Conservation (phyloP, 1,140 invertebrate genomes). For the Pseudachorutes palmiensis region DNA sequence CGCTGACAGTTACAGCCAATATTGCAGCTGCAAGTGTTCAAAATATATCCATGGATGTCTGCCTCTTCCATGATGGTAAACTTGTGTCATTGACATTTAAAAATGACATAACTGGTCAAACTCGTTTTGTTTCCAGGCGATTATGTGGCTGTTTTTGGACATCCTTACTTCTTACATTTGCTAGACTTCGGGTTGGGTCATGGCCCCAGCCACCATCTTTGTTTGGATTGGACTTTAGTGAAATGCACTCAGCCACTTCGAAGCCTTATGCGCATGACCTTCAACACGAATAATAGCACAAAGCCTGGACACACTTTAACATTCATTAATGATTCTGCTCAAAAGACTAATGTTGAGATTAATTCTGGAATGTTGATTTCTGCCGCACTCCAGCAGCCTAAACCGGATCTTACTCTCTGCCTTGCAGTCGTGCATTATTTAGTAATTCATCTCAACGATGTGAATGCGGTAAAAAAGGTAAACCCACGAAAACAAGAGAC, state of each 20-base stretch:
- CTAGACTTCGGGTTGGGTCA: conserved; percentile 69
- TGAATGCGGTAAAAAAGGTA: conserved; percentile 60
- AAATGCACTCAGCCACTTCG: not conserved
- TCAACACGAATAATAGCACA: not conserved
- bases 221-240: not conserved
- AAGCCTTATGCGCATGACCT: too few relatives aligned
- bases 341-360: conserved; percentile 17
- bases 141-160: conserved; percentile 66
- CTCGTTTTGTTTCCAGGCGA: conserved; percentile 47
- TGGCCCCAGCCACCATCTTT: conserved; percentile 67
- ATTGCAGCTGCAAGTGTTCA: not conserved
- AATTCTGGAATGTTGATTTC: conserved; percentile 25
- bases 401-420: conserved; percentile 41
- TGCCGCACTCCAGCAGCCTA: conserved; percentile 5
- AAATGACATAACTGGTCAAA: not conserved
- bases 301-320: not conserved
- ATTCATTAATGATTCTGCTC: not conserved
- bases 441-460: conserved; percentile 60
- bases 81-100: not conserved
- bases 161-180: conserved; percentile 66
- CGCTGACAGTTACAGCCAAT: conserved; percentile 13
- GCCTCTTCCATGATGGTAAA: conserved; percentile 24
- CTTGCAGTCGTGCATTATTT: conserved; percentile 70
- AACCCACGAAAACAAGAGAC: conserved; percentile 19
- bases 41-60: conserved; percentile 18